Conservation (phyloP, 2,113 vertebrate genomes). For the Cavia porcellus region DNA sequence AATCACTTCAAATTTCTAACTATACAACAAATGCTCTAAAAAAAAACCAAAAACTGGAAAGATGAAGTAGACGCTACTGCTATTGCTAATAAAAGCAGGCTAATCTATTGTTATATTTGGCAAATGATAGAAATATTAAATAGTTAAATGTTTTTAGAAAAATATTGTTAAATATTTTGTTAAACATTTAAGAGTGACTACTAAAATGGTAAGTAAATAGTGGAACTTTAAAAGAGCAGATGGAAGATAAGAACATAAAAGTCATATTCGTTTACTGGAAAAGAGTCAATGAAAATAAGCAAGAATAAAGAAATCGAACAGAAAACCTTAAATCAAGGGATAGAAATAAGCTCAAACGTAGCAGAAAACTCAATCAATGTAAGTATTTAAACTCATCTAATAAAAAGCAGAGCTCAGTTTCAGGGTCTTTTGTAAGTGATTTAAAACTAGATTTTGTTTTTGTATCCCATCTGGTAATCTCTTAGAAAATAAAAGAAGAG, state of each 20-base stretch:
- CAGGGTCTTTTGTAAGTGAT: neutral
- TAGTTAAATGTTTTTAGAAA: slow-evolving; percentile 35
- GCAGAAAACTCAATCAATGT: neutral
- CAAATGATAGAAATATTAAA: slow-evolving; percentile 53
- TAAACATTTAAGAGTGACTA: slow-evolving; percentile 49
- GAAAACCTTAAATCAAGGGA: slow-evolving; percentile 23
- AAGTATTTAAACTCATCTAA: slow-evolving; percentile 20
- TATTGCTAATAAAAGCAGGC: neutral
- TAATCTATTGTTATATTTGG: neutral
- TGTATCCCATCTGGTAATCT: slow-evolving; percentile 9
- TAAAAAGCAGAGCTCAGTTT: slow-evolving; percentile 16
- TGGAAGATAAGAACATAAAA: neutral
- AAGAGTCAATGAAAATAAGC: slow-evolving; percentile 45
- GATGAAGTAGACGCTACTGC: neutral
- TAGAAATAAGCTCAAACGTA: slow-evolving; percentile 13
- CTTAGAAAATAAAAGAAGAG: slow-evolving; percentile 14
- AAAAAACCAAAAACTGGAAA: slow-evolving; percentile 5
- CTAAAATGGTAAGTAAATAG: slow-evolving; percentile 48
- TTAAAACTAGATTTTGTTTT: slow-evolving; percentile 38
- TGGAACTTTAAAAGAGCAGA: neutral
- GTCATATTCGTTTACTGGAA: neutral
- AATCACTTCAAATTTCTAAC: slow-evolving; percentile 15
- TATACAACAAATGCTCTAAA: neutral
- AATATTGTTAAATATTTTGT: slow-evolving; percentile 40
- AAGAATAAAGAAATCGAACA: slow-evolving; percentile 40